Percentiles rank a stretch among this genome's conserved stretches.
Conservation (phyloP, 2,888 invertebrate genomes). For the Blastobasis lacticolella region DNA sequence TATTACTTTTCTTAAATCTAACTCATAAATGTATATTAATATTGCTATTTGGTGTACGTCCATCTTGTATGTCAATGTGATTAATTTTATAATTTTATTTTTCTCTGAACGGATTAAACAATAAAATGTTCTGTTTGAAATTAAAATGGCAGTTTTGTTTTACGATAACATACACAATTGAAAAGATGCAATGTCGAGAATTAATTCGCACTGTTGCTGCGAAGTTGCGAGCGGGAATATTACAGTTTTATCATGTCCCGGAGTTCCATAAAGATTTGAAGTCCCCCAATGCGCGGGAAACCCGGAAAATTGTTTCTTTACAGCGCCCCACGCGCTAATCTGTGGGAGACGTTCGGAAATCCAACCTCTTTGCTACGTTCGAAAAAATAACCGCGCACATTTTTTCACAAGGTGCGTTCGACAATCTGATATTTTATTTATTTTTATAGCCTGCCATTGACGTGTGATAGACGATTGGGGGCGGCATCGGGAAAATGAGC, state of each 20-base stretch:
- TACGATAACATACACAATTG: background rate
- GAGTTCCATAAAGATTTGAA: slow-evolving; percentile 48
- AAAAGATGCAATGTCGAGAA: background rate
- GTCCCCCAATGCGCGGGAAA: slow-evolving; percentile 47
- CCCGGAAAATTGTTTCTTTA: slow-evolving; percentile 72
- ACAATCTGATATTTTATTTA: slow-evolving; percentile 58
- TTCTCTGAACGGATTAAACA: slow-evolving; percentile 72
- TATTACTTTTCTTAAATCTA: slow-evolving; percentile 54
- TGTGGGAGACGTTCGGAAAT: slow-evolving; percentile 27
- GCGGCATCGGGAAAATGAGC: slow-evolving; percentile 21
- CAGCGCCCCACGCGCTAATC: slow-evolving; percentile 67
- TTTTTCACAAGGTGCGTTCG: slow-evolving; percentile 28
- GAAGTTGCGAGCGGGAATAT: slow-evolving; percentile 3
- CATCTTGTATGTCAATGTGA: slow-evolving; percentile 73
- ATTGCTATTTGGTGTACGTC: slow-evolving; percentile 70
- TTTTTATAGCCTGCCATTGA: slow-evolving; percentile 62
- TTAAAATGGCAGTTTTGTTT: slow-evolving; percentile 48
- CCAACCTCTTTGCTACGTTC: slow-evolving; percentile 7
- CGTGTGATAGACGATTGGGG: slow-evolving; percentile 48
- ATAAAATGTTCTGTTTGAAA: slow-evolving; percentile 75
- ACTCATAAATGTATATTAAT: slow-evolving; percentile 63
- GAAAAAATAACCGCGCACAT: slow-evolving; percentile 18
- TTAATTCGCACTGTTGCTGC: too few relatives aligned
- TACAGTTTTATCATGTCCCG: slow-evolving; percentile 63
- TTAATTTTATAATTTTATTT: slow-evolving; percentile 65